phyloP scores from a whole-genome alignment of 2,113 vertebrate genomes.

The Anseranas semipalmata region DNA sequence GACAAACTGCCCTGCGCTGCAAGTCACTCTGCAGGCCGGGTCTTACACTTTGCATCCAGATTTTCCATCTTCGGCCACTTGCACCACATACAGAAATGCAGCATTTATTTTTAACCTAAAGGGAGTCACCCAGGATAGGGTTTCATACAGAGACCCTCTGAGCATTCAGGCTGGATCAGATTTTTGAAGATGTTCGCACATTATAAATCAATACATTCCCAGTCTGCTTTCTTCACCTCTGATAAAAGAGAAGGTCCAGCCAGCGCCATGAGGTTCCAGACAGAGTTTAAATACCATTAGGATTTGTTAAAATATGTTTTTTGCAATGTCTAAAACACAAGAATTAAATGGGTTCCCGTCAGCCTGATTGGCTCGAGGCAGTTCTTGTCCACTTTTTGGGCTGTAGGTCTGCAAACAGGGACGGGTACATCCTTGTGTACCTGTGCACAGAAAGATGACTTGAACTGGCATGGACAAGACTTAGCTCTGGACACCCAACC shows the following conservation, averaged over 20 bases:
- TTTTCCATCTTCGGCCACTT: not conserved
- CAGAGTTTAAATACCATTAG: not conserved
- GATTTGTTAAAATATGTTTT: not conserved
- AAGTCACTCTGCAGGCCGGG: not conserved
- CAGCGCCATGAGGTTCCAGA: not conserved
- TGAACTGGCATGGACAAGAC: not conserved
- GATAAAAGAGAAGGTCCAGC: not conserved
- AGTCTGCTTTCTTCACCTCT: not conserved
- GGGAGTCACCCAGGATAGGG: not conserved
- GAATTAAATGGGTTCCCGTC: not conserved
- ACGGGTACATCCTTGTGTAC: not conserved
- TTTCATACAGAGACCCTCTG: conserved; percentile 2
- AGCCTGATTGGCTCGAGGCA: not conserved
- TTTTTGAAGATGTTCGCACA: not conserved
- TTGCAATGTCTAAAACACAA: not conserved
- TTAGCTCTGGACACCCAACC: not conserved
- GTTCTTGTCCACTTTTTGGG: not conserved
- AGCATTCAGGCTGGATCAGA: not conserved
- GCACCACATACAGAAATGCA: not conserved
- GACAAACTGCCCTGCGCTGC: not conserved
- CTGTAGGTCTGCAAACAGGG: not conserved
- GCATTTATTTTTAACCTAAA: conserved; percentile 46
- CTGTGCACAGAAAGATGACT: not conserved
- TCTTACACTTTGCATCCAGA: not conserved
- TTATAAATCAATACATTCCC: not conserved